Percentiles rank a stretch among this genome's conserved stretches.
Evolutionary conservation across 2,888 invertebrate species (phyloP).

Genomic region (Dicyrtomina minuta): DNA sequence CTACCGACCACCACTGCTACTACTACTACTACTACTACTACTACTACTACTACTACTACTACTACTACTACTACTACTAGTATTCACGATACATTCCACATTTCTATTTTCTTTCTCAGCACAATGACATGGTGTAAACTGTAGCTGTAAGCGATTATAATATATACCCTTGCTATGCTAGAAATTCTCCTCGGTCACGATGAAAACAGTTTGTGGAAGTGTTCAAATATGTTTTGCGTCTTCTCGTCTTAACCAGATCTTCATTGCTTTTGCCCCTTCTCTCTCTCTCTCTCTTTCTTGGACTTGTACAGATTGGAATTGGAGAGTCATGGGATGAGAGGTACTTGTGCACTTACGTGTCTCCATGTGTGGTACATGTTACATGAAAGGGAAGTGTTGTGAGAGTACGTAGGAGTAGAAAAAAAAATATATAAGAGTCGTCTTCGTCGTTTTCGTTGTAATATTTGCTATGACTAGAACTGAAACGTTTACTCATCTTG

Average conservation of each 20-base stretch:
- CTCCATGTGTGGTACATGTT: background rate
- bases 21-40: background rate
- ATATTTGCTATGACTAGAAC: background rate
- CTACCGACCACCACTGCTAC: background rate
- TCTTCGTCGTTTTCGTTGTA: background rate
- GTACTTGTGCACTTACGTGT: background rate
- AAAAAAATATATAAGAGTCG: background rate
- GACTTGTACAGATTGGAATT: too few relatives aligned
- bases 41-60: background rate
- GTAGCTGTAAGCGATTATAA: too few relatives aligned
- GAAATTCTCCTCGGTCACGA: too few relatives aligned
- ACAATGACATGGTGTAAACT: too few relatives aligned
- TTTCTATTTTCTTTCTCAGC: background rate
- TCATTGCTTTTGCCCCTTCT: too few relatives aligned
- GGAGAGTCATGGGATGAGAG: too few relatives aligned
- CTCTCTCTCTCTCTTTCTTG: too few relatives aligned
- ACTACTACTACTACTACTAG: background rate
- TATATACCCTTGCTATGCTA: too few relatives aligned
- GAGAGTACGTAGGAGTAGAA: background rate
- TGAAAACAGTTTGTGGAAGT: too few relatives aligned
- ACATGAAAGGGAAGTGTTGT: background rate
- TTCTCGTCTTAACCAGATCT: too few relatives aligned
- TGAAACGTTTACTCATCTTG: conserved; percentile 11
- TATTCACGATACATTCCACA: background rate
- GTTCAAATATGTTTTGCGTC: too few relatives aligned